These are phyloP conservation scores for Hylaeus anthracinus DNA, from an alignment of 1,140 invertebrate species.

Conservation along the genomic window DNA sequence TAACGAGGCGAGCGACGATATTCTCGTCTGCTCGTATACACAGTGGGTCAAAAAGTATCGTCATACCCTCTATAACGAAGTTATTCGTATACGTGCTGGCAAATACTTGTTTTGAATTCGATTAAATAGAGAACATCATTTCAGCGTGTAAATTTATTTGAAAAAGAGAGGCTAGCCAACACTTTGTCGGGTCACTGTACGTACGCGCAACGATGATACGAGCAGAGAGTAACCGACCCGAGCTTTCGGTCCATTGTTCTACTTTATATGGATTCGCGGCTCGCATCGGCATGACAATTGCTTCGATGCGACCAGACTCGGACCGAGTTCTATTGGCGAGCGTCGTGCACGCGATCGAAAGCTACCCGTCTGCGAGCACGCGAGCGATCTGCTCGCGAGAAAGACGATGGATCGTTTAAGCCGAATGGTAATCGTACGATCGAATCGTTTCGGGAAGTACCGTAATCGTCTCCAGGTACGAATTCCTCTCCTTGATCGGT, in stretches of 20 bases:
- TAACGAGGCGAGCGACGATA: conserved; percentile 61
- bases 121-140: no score
- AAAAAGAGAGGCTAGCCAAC: no score
- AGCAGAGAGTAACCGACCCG: conserved; percentile 41
- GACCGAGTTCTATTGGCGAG: conserved; percentile 30
- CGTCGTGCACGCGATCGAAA: conserved; percentile 23
- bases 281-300: conserved; percentile 36
- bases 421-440: not conserved
- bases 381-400: conserved; percentile 46
- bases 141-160: no score
- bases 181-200: not conserved
- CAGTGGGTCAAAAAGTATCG: no score
- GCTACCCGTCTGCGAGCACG: no score
- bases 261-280: conserved; percentile 48
- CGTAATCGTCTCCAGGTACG: conserved; percentile 84
- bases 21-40: not conserved
- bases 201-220: conserved; percentile 13
- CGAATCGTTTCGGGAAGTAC: conserved; percentile 72
- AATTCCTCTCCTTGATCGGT: conserved; percentile 88
- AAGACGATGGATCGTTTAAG: conserved; percentile 1
- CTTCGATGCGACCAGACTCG: conserved; percentile 34
- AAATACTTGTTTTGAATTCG: no score
- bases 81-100: no score
- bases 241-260: conserved; percentile 44
- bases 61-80: no score